These are phyloP conservation scores for Callyntrura guangdongensis DNA, from an alignment of 2,888 invertebrate species.

Conservation along the genomic window DNA sequence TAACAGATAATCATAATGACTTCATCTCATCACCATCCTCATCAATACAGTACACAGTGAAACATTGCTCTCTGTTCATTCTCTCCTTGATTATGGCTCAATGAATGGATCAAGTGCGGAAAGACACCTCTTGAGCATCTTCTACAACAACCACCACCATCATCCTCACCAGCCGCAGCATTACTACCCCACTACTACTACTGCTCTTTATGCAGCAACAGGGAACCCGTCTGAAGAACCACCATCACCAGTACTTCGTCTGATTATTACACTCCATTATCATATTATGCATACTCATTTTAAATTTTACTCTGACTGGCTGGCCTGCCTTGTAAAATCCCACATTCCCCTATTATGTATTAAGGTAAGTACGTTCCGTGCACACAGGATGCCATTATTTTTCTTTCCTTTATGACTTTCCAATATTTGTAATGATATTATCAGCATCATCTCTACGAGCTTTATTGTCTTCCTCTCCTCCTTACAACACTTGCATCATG, in stretches of 20 bases:
- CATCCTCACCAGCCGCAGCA: background rate
- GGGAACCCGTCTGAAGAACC: background rate
- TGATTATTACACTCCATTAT: conserved; percentile 68
- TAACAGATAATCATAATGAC: conserved; percentile 48
- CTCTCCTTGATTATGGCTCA: conserved; percentile 18
- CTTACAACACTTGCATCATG: conserved; percentile 26
- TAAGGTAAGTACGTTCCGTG: conserved; percentile 12
- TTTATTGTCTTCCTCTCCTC: conserved; percentile 57
- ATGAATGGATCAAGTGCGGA: conserved; percentile 44
- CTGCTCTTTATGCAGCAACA: conserved; percentile 6
- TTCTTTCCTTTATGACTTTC: conserved; percentile 73
- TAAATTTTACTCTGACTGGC: conserved; percentile 18
- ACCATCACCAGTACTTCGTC: conserved; percentile 2
- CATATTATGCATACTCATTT: conserved; percentile 74
- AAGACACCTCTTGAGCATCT: conserved; percentile 30
- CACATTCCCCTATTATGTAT: background rate
- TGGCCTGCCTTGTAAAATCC: background rate
- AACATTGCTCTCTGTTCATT: background rate
- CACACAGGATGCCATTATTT: background rate
- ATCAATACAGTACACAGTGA: conserved; percentile 2
- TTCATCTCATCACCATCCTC: conserved; percentile 39
- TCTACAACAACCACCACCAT: conserved; percentile 12
- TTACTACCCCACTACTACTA: background rate
- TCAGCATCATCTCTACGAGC: conserved; percentile 4
- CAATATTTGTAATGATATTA: conserved; percentile 61